These are phyloP conservation scores for Xyrichtys novacula DNA, from an alignment of 2,797 vertebrate genomes.

Conservation along the genomic window DNA sequence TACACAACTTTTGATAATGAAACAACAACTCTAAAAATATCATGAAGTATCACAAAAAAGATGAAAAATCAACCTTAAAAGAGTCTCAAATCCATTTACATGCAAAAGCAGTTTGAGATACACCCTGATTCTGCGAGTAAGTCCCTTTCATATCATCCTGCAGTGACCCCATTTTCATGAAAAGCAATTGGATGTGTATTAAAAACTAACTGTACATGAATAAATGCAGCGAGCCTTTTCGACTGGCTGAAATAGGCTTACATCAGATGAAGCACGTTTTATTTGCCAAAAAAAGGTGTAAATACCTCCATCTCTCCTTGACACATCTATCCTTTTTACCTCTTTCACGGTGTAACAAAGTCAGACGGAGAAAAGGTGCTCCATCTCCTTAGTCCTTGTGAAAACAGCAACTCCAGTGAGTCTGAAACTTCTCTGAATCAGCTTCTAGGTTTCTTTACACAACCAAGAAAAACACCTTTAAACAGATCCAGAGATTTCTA, in stretches of 20 bases:
- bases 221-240: not conserved
- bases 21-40: not conserved
- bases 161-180: not conserved
- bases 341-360: not conserved
- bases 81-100: slow-evolving; percentile 1
- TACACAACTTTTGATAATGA: not conserved
- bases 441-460: no score
- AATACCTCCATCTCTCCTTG: not conserved
- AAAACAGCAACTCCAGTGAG: not conserved
- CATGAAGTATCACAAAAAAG: not conserved
- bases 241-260: not conserved
- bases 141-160: not conserved
- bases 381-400: not conserved
- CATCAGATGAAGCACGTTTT: not conserved
- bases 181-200: not conserved
- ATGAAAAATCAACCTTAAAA: slow-evolving; percentile 1
- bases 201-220: not conserved
- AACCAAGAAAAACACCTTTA: not conserved
- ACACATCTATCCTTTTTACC: not conserved
- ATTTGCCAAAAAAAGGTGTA: not conserved
- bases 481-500: no score
- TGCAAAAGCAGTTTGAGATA: no score
- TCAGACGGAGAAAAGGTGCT: not conserved
- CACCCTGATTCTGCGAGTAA: not conserved
- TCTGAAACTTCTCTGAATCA: no score